Base-by-base conservation (phyloP, 2,888 invertebrate genomes). In the Cheiracanthium punctorium region DNA sequence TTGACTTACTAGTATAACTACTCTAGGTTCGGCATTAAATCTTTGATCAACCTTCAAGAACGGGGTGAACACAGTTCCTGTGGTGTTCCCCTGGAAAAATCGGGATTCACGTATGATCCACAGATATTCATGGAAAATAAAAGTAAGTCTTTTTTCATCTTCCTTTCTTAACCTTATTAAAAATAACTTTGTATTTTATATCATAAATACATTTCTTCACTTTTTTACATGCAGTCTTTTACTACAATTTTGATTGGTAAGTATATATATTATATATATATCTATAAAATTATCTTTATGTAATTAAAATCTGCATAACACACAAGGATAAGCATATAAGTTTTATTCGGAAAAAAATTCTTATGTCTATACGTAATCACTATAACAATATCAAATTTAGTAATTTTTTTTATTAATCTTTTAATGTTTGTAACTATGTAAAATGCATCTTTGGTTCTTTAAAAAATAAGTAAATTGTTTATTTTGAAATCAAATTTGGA, bases 21-120 rank as follows among this genome's bases (percentile, higher is more conserved):
- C 91, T 67, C 92, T n/a, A 96, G 96, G 90, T 93, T 94, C 93
- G 95, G 95, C 73, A 96, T 97, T 90, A 94, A 94, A 90, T 95
- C 96, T 0, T 94, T 97, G 89, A 94, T 97, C 90, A 97, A 97
- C 92, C 93, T 97, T 52, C 96, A 97, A 93, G 95, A 94, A 67
- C 94, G 95, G 0, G 96, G 95, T 17, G 97, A 97, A 91, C 97
- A 97, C 92, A 94, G 95, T n/a, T 95, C 95, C 90, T 97, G 97
- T 91, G 96, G 96, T 0, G 94, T 94, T 14, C 90, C 90, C 17
- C 94, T 95, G 0, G 93, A 96, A 88, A 92, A 93, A 32, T 95
- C 95, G 12, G 97, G 96, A 5, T 97, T 97, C 92, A 95, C 96
- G 0, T 97, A 97, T 91, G 95, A 96, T 90, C 96, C 96, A 0